Percentiles rank a stretch among this genome's conserved stretches.
These are phyloP conservation scores for Stercorarius parasiticus DNA, from an alignment of 2,113 vertebrate genomes.

Conservation along the genomic window DNA sequence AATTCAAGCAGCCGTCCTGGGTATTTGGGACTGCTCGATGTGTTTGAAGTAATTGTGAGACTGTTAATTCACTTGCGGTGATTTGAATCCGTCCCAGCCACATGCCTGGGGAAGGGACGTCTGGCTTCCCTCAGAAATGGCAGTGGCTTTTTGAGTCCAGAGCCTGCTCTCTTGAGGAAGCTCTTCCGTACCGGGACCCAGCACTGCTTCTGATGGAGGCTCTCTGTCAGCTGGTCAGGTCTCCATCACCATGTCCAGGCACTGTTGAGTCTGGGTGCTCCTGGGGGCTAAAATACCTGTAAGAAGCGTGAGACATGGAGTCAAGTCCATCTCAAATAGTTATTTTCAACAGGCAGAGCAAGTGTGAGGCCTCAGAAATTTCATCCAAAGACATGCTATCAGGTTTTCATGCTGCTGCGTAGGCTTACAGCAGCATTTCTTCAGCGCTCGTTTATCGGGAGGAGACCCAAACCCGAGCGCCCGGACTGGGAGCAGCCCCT, in stretches of 20 bases:
- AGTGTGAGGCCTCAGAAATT: not conserved
- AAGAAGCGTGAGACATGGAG: not conserved
- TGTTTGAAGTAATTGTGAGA: not conserved
- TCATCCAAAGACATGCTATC: accelerated
- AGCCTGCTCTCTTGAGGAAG: not conserved
- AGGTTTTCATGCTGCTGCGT: not conserved
- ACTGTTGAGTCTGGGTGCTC: accelerated
- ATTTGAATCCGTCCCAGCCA: not conserved
- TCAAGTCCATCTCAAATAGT: not conserved
- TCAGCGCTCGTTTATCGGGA: accelerated
- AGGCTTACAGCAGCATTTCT: not conserved
- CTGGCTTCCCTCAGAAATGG: not conserved
- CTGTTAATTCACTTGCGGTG: not conserved
- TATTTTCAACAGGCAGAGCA: not conserved
- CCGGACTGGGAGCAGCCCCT: not conserved
- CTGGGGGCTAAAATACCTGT: not conserved
- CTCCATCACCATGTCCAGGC: not conserved
- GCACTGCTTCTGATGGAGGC: not conserved
- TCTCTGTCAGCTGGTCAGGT: not conserved
- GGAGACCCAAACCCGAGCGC: not conserved
- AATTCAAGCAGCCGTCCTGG: not conserved
- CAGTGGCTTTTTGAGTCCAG: not conserved
- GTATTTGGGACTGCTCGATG: not conserved
- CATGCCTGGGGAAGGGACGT: not conserved
- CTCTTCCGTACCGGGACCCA: not conserved